A percentile compares a stretch with the other conserved stretches of the same genome.
These are phyloP conservation scores for Archips crataeganus DNA, from an alignment of 2,888 invertebrate genomes.

Conservation along the genomic window DNA sequence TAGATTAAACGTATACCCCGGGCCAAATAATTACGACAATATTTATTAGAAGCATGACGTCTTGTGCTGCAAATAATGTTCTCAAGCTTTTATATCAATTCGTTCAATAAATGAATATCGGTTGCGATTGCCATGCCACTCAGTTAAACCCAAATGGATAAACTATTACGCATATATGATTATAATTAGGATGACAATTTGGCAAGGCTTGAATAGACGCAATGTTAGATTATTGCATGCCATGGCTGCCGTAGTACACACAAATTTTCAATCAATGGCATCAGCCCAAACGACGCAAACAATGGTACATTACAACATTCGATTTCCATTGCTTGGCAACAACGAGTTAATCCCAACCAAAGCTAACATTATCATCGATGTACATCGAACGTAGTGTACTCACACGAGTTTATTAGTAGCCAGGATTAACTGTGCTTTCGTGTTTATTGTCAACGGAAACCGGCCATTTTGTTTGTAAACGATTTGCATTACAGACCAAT, in stretches of 20 bases:
- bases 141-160: background rate
- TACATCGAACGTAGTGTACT: slow-evolving; percentile 1
- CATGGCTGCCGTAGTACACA: slow-evolving; percentile 17
- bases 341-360: background rate
- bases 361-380: slow-evolving; percentile 1
- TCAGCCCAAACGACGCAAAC: slow-evolving; percentile 21
- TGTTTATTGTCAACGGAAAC: slow-evolving; percentile 54
- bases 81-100: background rate
- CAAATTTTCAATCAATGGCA: slow-evolving; percentile 28
- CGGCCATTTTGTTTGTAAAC: slow-evolving; percentile 51
- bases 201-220: slow-evolving; percentile 25
- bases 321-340: slow-evolving; percentile 6
- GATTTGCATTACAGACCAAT: slow-evolving; percentile 57
- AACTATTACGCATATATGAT: slow-evolving; percentile 25
- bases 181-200: slow-evolving; percentile 39
- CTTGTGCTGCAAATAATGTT: background rate
- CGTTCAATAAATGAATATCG: background rate
- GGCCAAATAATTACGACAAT: background rate
- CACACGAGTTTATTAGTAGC: slow-evolving; percentile 18
- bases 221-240: slow-evolving; percentile 21
- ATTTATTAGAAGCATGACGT: background rate
- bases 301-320: background rate
- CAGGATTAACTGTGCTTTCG: slow-evolving; percentile 40
- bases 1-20: background rate
- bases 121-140: background rate